These are phyloP conservation scores for Anguilla megastoma DNA, from an alignment of 2,797 vertebrate genomes.

Conservation along the genomic window DNA sequence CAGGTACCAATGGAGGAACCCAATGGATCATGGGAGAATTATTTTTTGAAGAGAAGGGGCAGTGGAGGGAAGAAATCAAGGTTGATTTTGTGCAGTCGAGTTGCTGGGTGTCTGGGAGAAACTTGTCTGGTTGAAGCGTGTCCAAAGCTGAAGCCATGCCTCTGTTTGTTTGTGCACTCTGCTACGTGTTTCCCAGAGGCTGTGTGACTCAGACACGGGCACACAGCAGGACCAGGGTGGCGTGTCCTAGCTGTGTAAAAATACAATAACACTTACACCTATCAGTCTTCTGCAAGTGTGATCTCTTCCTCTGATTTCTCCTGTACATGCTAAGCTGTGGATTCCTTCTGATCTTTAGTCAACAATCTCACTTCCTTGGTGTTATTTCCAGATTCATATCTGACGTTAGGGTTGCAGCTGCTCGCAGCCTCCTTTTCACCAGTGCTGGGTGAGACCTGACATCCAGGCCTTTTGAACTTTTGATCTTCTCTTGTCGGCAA, in stretches of 20 bases:
- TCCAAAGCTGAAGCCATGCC: constrained; percentile 38
- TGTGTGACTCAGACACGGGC: constrained; percentile 35
- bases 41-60: neutral
- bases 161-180: constrained; percentile 47
- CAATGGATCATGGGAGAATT: neutral
- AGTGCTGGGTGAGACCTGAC: neutral
- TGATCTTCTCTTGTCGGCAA: neutral
- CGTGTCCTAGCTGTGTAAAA: constrained; percentile 39
- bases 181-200: constrained; percentile 42
- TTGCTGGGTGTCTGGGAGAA: neutral
- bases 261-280: constrained; percentile 46
- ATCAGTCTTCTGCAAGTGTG: constrained; percentile 44
- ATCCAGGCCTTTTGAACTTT: neutral
- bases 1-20: constrained; percentile 1
- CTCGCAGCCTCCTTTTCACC: neutral
- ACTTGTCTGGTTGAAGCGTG: neutral
- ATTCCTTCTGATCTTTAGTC: constrained; percentile 37
- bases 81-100: neutral
- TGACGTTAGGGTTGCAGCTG: neutral
- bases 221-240: constrained; percentile 40
- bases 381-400: constrained; percentile 14
- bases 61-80: neutral
- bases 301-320: constrained; percentile 51
- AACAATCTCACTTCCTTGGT: neutral
- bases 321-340: constrained; percentile 12